Percentiles rank a stretch among this genome's conserved stretches.
Conservation (phyloP, 2,113 vertebrate species). For the Mobula hypostoma region DNA sequence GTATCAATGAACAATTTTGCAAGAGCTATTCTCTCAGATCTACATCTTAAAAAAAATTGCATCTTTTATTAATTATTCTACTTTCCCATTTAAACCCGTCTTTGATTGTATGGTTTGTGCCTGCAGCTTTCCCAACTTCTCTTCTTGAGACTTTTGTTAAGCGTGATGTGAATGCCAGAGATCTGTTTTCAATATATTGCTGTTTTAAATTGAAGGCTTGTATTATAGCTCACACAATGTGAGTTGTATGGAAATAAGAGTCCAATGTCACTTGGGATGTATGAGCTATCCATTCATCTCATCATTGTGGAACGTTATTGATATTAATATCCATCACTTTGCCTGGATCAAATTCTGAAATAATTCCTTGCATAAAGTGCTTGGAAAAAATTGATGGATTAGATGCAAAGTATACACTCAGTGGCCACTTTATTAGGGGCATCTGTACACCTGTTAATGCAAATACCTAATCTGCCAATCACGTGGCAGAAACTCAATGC, state of each 20-base stretch:
- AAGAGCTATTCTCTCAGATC: neutral
- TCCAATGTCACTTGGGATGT: neutral
- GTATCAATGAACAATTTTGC: neutral
- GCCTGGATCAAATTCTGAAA: neutral
- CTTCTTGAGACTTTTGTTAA: neutral
- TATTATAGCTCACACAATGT: neutral
- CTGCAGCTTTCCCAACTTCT: neutral
- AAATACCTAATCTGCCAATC: too few relatives aligned
- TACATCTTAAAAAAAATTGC: neutral
- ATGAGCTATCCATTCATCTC: neutral
- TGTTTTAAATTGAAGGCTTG: neutral
- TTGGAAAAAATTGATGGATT: neutral
- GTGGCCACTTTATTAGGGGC: too few relatives aligned
- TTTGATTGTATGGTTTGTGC: neutral
- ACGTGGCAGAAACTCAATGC: too few relatives aligned
- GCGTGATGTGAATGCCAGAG: neutral
- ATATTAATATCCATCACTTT: neutral
- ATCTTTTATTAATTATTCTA: neutral
- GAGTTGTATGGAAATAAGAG: neutral
- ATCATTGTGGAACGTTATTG: neutral
- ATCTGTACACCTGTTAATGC: too few relatives aligned
- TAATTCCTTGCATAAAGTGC: neutral
- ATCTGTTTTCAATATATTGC: neutral
- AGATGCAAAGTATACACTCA: neutral
- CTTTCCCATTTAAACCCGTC: neutral